Evolutionary conservation across 2,797 vertebrate species (phyloP), one percentile per base, ranked within the genome.

Genomic region (Phyllotis vaccarum): DNA sequence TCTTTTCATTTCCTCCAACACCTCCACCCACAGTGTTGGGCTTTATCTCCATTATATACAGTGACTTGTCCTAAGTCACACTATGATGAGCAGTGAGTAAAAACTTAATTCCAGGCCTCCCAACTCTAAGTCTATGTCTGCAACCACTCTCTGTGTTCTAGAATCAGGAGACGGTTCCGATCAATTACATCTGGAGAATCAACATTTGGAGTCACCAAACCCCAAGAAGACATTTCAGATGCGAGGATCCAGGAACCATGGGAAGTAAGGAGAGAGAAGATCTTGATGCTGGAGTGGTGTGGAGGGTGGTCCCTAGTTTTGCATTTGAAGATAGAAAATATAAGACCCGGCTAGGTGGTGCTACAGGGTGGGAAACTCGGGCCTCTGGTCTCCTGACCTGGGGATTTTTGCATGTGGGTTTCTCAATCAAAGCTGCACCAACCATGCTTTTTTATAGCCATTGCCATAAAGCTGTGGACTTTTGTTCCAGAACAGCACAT

Each of bases 391-490:
- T 90, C 37, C 78, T 60, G 62, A 93, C 86, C 92, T 58, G 52
- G 43, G 54, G 56, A 43, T 96, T 88, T 96, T 96, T 96, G 68
- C 70, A 52, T 11, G 46, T 83, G 89, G 54, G 64, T 96, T 97
- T 97, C 96, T 92, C 93, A 97, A 94, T 96, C 95, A 96, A 91
- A 89, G 43, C 54, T 96, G 95, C 94, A 56, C 93, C 96, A 95
- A 68, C 96, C 91, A 75, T 75, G 78, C 54, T 96, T 60, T 97
- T 86, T 98, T 97, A 98, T 49, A 93, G 95, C 94, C 60, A 54
- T 89, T 1, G 95, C 92, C 96, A 97, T 98, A 98, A 97, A 98
- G 96, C 95, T 95, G 96, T 97, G 97, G 97, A 98, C 97, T 97
- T 98, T 97, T 97, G 97, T 95, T 97, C 97, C 96, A 98, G 96